Evolutionary conservation across 1,140 invertebrate species (phyloP).

Genomic region (Drosophila sechellia): DNA sequence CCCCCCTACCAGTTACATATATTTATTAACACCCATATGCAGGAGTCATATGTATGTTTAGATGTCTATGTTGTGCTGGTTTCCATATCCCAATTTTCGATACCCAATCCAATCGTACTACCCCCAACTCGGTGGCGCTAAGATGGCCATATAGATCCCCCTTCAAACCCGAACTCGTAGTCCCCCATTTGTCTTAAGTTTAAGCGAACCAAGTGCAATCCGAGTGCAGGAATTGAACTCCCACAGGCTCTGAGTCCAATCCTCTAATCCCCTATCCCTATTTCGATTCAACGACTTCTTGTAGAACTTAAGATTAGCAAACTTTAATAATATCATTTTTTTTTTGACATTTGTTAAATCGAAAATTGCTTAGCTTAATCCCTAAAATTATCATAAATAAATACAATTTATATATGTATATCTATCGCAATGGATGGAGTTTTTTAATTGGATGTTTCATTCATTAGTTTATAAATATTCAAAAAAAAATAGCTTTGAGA

Average conservation of each 20-base stretch:
- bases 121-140: conserved; percentile 20
- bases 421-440: conserved; percentile 21
- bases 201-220: conserved; percentile 67
- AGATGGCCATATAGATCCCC: conserved; percentile 62
- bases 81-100: background rate
- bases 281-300: conserved; percentile 2
- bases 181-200: conserved; percentile 25
- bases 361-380: conserved; percentile 65
- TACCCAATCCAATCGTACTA: background rate
- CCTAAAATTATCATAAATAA: conserved; percentile 58
- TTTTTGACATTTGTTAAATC: conserved; percentile 65
- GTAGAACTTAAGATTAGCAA: conserved; percentile 35
- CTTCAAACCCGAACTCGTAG: background rate
- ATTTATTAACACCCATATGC: conserved; percentile 18
- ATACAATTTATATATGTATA: conserved; percentile 62
- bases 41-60: conserved; percentile 12
- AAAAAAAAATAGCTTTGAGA: background rate
- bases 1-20: conserved; percentile 1
- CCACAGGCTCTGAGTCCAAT: background rate
- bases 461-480: conserved; percentile 11
- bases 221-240: conserved; percentile 10
- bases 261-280: too few relatives aligned
- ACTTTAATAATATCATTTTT: conserved; percentile 55
- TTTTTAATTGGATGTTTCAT: background rate
- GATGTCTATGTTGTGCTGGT: conserved; percentile 13